Evolutionary conservation across 2,113 vertebrate species (phyloP), one percentile per base, ranked within the genome.

Genomic region (Phainopepla nitens): DNA sequence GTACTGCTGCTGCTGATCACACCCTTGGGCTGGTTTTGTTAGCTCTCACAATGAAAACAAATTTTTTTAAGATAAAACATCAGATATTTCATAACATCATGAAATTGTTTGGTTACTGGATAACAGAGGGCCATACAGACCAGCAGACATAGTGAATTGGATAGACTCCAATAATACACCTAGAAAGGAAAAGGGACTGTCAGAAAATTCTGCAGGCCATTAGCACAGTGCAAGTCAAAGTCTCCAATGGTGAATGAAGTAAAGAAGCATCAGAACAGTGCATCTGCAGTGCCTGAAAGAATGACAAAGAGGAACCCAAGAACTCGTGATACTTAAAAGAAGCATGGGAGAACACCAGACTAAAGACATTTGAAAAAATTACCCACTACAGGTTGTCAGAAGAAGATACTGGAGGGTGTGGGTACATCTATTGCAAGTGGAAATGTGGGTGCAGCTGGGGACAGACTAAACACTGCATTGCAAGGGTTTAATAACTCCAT

Each of bases 271-370:
- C 44, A 84, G 41, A 69, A 24, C 16, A n/a, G n/a, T n/a, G n/a
- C n/a, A 65, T 14, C 31, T 42, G 28, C 35, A 81, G 22, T 7
- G 17, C 29, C 72, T 85, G 54, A 76, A 69, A 79, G 61, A 73
- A 73, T 0, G 4, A 39, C 28, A 39, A 0, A 0, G 36, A 91
- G 42, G 53, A 79, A 25, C 7, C 7, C 15, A 45, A 47, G 22
- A 49, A 45, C 2, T 72, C 11, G 41, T 31, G 24, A 36, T 36
- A 19, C 42, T 75, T 91, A 56, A 76, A 86, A 89, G 58, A 57
- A 78, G 16, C 20, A 51, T 24, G 68, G 41, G 14, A 60, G 9
- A 71, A 33, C 18, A 29, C 14, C 5, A 12, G 25, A 36, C 23
- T 56, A 35, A 39, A 41, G 21, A 21, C 25, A 53, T 11, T 54